Evolutionary conservation across 2,888 invertebrate species (phyloP).

Genomic region (Cataglyphis cursor): DNA sequence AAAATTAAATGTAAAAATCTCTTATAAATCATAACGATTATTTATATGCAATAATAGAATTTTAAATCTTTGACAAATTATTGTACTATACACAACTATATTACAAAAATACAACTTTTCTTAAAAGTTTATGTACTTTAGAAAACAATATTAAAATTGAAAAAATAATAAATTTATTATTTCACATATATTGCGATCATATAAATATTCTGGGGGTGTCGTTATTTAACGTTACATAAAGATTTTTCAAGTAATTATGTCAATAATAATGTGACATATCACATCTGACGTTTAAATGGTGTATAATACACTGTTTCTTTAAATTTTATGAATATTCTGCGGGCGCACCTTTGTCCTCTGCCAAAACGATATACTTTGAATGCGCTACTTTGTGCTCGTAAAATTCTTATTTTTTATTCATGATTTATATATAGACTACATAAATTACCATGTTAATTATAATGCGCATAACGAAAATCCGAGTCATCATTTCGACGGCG

Average conservation of each 20-base stretch:
- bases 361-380: background rate
- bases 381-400: background rate
- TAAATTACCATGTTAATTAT: slow-evolving; percentile 58
- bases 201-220: background rate
- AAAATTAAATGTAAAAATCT: background rate
- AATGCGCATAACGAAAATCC: slow-evolving; percentile 17
- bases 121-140: background rate
- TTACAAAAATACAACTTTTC: background rate
- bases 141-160: background rate
- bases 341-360: no score
- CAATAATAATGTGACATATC: background rate
- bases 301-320: background rate
- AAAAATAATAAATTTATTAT: background rate
- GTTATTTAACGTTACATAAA: background rate
- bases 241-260: background rate
- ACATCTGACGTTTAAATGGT: background rate
- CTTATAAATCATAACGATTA: background rate
- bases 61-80: background rate
- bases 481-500: slow-evolving; percentile 47
- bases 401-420: slow-evolving; percentile 29
- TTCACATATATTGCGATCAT: background rate
- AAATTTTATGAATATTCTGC: slow-evolving; percentile 3
- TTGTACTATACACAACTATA: background rate
- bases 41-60: background rate
- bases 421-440: background rate